Percentiles rank a stretch among this genome's conserved stretches.
Evolutionary conservation across 2,888 invertebrate genomes (phyloP).

Genomic region (Cephus runcator): DNA sequence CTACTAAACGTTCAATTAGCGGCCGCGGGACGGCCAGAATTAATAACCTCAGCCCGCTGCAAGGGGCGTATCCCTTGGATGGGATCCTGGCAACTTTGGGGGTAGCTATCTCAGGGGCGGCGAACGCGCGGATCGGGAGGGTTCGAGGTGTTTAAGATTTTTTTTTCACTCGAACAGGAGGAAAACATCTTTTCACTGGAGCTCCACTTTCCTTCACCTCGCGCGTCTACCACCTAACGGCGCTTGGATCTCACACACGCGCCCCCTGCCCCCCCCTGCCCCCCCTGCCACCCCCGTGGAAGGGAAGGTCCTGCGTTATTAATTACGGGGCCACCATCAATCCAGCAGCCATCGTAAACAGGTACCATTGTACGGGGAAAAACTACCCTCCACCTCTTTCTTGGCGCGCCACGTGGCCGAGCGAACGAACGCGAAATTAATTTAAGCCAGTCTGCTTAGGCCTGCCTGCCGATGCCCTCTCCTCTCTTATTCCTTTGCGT

Average conservation of each 20-base stretch:
- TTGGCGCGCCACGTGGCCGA: neutral
- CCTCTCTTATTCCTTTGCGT: conserved; percentile 14
- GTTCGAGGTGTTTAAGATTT: conserved; percentile 19
- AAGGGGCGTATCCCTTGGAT: neutral
- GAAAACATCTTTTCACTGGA: conserved; percentile 26
- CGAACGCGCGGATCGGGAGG: neutral
- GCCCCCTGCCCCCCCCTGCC: neutral
- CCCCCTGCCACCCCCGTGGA: neutral
- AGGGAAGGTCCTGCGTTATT: conserved; percentile 23
- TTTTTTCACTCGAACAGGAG: conserved; percentile 21
- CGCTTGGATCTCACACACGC: neutral
- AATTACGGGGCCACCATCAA: conserved; percentile 24
- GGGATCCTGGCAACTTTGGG: neutral
- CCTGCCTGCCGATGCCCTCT: conserved; percentile 7
- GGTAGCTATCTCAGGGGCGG: neutral
- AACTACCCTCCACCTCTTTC: conserved; percentile 14
- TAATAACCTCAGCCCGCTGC: conserved; percentile 24
- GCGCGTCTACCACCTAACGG: neutral
- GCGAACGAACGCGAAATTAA: conserved; percentile 7
- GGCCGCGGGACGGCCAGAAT: conserved; percentile 25
- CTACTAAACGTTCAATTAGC: conserved; percentile 37
- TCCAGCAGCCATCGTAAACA: conserved; percentile 24
- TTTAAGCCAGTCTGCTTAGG: conserved; percentile 9
- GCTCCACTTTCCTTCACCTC: conserved; percentile 6
- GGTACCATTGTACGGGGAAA: conserved; percentile 22